Evolutionary conservation across 2,113 vertebrate species (phyloP).

Genomic region (Sinocyclocheilus anophthalmus): DNA sequence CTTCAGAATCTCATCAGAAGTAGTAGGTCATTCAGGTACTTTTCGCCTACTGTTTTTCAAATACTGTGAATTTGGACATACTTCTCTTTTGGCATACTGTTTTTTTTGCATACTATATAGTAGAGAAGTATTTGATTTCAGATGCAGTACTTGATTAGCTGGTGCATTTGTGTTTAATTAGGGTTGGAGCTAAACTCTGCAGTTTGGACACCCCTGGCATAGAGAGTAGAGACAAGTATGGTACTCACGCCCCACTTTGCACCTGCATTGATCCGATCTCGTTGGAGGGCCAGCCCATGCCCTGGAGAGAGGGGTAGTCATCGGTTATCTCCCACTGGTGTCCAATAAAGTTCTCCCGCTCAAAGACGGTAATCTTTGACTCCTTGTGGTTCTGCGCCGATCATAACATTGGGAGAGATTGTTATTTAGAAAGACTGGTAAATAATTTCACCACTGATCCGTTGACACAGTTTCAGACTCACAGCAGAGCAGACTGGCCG

Average conservation of each 20-base stretch:
- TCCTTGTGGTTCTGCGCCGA: constrained; percentile 89
- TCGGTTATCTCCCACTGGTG: constrained; percentile 90
- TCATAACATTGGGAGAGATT: constrained; percentile 2
- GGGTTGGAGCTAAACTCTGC: no score
- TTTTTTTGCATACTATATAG: no score
- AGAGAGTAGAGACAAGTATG: neutral
- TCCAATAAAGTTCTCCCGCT: constrained; percentile 94
- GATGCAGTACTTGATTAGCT: no score
- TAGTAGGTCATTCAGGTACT: no score
- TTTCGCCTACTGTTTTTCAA: no score
- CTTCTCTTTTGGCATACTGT: no score
- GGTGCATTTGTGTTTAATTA: no score
- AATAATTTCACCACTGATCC: neutral
- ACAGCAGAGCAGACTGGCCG: constrained; percentile 94
- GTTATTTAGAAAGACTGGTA: neutral
- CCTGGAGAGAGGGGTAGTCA: constrained; percentile 94
- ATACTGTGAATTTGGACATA: no score
- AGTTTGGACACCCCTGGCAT: neutral
- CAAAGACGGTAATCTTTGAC: constrained; percentile 89
- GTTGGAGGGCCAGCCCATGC: constrained; percentile 94
- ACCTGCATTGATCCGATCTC: constrained; percentile 97
- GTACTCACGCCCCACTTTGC: constrained; percentile 88
- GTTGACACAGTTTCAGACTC: constrained; percentile 66
- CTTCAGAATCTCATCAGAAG: no score
- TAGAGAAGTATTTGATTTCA: no score